phyloP scores from a whole-genome alignment of 64 coral and sea anemone species.

The Actinia tenebrosa region DNA sequence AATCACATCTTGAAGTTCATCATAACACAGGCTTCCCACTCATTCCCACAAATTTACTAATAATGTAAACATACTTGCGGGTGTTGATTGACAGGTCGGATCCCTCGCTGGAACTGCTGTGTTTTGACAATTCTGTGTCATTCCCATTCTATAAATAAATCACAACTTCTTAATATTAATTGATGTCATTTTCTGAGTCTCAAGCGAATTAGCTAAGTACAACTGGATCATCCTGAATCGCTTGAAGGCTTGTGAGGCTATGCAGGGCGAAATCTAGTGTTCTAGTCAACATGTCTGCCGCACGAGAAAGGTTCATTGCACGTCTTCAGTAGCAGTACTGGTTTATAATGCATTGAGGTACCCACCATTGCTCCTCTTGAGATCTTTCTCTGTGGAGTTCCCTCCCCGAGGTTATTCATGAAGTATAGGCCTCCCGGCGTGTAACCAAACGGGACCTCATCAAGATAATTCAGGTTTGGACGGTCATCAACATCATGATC shows the following conservation, averaged over 20 bases:
- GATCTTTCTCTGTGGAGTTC: not conserved
- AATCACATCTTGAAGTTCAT: not conserved
- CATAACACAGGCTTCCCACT: not conserved
- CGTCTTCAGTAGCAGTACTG: too few relatives aligned
- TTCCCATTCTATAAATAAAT: constrained; percentile 16
- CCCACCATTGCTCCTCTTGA: not conserved
- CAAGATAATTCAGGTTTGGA: not conserved
- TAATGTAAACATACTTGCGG: not conserved
- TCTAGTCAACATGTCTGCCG: too few relatives aligned
- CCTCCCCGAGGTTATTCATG: not conserved
- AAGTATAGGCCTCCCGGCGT: constrained; percentile 52
- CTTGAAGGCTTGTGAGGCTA: too few relatives aligned
- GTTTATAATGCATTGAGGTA: not conserved
- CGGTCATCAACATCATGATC: constrained; percentile 11
- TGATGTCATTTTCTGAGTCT: too few relatives aligned
- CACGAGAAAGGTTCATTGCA: too few relatives aligned
- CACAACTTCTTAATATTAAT: not conserved
- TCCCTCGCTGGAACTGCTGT: constrained; percentile 24
- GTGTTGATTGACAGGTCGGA: constrained; percentile 33
- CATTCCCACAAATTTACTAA: too few relatives aligned
- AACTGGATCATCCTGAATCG: too few relatives aligned
- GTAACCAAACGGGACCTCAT: constrained; percentile 55
- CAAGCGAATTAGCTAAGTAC: too few relatives aligned
- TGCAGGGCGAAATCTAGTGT: too few relatives aligned
- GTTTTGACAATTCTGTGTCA: constrained; percentile 12